Evolutionary conservation across 2,797 vertebrate genomes (phyloP).

Genomic region (Falco naumanni): DNA sequence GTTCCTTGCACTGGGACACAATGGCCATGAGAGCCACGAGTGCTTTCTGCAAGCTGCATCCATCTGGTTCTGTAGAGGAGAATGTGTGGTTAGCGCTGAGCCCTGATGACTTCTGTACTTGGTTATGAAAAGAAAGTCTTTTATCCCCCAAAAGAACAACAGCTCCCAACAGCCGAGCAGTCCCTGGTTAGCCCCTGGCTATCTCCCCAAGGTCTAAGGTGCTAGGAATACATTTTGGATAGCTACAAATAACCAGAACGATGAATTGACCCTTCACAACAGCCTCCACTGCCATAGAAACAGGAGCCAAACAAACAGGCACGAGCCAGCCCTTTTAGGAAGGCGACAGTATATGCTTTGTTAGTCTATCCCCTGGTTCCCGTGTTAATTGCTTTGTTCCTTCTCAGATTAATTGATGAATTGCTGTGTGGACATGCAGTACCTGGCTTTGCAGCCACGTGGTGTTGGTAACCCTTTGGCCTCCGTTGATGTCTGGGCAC

Average conservation of each 20-base stretch:
- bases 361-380: background rate
- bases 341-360: background rate
- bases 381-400: constrained; percentile 11
- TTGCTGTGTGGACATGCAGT: background rate
- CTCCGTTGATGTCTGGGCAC: fast-evolving
- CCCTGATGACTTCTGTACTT: background rate
- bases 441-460: background rate
- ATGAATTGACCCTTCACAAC: background rate
- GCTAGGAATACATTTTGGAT: background rate
- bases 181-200: background rate
- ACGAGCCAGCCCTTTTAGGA: background rate
- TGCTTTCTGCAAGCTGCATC: background rate
- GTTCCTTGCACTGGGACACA: background rate
- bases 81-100: fast-evolving
- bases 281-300: background rate
- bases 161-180: background rate
- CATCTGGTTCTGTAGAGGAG: background rate
- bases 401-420: background rate
- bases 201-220: background rate
- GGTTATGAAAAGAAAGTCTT: background rate
- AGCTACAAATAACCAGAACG: background rate
- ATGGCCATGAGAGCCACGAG: fast-evolving
- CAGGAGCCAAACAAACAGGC: constrained; percentile 40
- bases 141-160: background rate
- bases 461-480: background rate